phyloP scores from a whole-genome alignment of 2,797 vertebrate genomes.

The Rhinogobio ventralis region DNA sequence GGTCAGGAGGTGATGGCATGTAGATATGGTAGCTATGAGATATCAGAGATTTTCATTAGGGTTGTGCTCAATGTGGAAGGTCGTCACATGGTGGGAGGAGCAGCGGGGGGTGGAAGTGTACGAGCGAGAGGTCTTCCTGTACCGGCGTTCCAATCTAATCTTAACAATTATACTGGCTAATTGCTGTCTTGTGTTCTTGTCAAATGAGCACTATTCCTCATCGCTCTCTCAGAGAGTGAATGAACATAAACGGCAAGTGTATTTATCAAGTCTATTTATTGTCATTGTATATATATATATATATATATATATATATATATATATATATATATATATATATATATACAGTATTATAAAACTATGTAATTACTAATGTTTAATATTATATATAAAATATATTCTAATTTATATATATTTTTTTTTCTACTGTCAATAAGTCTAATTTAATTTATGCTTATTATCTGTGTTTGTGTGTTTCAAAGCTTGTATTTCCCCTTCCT shows the following conservation, averaged over 20 bases:
- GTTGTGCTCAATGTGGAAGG: constrained; percentile 55
- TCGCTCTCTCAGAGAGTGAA: constrained; percentile 41
- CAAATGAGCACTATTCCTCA: constrained; percentile 35
- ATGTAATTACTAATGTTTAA: no score
- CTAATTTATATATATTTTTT: background rate
- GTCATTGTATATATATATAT: background rate
- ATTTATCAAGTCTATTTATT: background rate
- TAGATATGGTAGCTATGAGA: constrained; percentile 54
- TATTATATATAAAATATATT: background rate
- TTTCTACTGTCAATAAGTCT: constrained; percentile 29
- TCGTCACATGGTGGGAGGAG: constrained; percentile 20
- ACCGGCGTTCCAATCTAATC: constrained; percentile 46
- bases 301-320: no score
- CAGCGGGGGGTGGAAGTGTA: background rate
- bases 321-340: background rate
- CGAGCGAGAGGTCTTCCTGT: constrained; percentile 38
- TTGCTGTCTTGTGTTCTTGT: constrained; percentile 47
- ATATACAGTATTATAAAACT: background rate
- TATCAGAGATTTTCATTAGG: constrained; percentile 66
- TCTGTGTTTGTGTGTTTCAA: constrained; percentile 35
- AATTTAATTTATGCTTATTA: constrained; percentile 27
- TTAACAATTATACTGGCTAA: constrained; percentile 53
- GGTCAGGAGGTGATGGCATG: constrained; percentile 50
- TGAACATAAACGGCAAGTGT: constrained; percentile 8
- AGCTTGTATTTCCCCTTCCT: constrained; percentile 56